These are phyloP conservation scores for Lycodopsis pacificus DNA, from an alignment of 2,797 vertebrate species.

Conservation along the genomic window DNA sequence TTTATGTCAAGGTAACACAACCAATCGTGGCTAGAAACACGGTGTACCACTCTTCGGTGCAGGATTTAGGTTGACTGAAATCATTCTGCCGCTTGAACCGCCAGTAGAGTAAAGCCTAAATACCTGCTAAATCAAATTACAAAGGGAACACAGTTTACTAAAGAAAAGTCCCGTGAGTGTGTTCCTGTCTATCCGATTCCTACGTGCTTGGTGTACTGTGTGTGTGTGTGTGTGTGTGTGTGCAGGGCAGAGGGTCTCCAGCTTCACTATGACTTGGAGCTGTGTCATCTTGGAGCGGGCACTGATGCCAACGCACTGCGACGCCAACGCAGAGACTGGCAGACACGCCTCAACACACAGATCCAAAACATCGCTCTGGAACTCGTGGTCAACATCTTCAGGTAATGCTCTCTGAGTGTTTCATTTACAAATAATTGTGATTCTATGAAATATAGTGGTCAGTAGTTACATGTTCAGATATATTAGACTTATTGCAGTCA, in stretches of 20 bases:
- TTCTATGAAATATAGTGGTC: background rate
- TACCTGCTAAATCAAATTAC: slow-evolving; percentile 27
- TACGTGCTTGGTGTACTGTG: background rate
- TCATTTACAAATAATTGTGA: background rate
- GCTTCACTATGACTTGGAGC: slow-evolving; percentile 91
- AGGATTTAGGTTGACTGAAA: background rate
- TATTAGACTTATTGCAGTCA: background rate
- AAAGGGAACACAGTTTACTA: background rate
- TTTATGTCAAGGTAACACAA: slow-evolving; percentile 89
- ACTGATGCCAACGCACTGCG: slow-evolving; percentile 85
- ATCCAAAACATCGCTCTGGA: slow-evolving; percentile 90
- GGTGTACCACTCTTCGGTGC: background rate
- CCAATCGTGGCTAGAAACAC: background rate
- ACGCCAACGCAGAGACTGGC: slow-evolving; percentile 88
- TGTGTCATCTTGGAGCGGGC: slow-evolving; percentile 83
- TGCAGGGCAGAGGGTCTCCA: slow-evolving; percentile 85
- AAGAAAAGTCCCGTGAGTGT: background rate
- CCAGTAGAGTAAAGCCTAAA: slow-evolving; percentile 1
- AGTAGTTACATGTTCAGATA: background rate
- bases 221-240: background rate
- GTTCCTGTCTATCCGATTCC: accelerated
- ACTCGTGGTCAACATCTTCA: slow-evolving; percentile 93
- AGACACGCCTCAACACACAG: slow-evolving; percentile 87
- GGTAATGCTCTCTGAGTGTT: slow-evolving; percentile 74
- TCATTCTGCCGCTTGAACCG: background rate